Base-by-base conservation (phyloP, 2,888 invertebrate species). In the Temnothorax unifasciatus region DNA sequence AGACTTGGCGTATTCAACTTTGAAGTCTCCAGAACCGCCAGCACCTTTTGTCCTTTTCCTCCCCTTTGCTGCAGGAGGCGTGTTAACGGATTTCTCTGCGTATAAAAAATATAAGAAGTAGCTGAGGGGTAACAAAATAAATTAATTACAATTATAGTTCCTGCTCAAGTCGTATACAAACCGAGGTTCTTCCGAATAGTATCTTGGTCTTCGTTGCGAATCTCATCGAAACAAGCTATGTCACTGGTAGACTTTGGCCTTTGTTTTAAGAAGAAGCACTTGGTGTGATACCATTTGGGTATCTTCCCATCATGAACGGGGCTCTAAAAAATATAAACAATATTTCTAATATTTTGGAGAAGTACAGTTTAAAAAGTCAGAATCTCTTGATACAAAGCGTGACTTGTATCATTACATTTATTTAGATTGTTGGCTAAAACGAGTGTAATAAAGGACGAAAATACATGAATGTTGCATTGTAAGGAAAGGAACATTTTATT, bases 271-370 rank as follows among this genome's bases (percentile, higher is more conserved):
- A 99, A 99, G 94, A 99, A 99, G 93, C 99, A 99, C 0, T 96
- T 95, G 85, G 96, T 96, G 95, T 99, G 99, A 93, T 97, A 98
- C 99, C 99, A 99, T 91, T 97, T 97, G 0, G 98, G 96, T 90
- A 97, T 96, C 94, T 97, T 98, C 0, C 98, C 98, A 96, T 99
- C 99, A 95, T 97, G 97, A 93, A 97, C 96, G 0, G 98, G 97
- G 18, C 98, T 98, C 98, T 98, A 94, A 61, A 95, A 95, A 95
- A 89, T 87, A 47, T n/a, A 9, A 61, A 66, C n/a, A 41, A 57
- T 57, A 21, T 77, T 54, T 57, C 5, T 71, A 34, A 74, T 21
- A 3, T 21, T 1, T 71, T 3, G 2, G 1, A 18, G 11, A n/a
- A n/a, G n/a, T 11, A 34, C 11, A 69, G 13, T 1, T 68, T 34